Evolutionary conservation across 2,888 invertebrate genomes (phyloP), one percentile per base, ranked within the genome.

Genomic region (Xanthia togata): DNA sequence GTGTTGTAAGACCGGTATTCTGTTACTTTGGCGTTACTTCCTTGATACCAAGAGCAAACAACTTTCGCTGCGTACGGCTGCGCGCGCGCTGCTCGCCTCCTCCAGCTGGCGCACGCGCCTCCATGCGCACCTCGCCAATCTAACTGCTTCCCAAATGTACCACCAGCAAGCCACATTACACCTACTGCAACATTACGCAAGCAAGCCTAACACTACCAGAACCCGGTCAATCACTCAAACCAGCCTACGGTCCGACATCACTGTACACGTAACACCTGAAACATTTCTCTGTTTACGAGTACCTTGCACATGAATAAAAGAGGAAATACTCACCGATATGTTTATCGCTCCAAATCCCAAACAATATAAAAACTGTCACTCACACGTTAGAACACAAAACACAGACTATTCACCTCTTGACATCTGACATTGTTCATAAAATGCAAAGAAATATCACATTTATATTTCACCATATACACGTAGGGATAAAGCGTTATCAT

Each of bases 371-470:
- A 95, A 94, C 95, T 95, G 94, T 94, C 96, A 96, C 94, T 93
- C 93, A 93, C 95, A 95, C 94, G 94, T 92, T 94, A 93, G 85
- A 91, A 94, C 94, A 96, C 95, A 94, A 95, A 94, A 94, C 95
- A 95, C 95, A 92, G 89, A 92, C 90, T 94, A 94, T 94, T 96
- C 96, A 96, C 96, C 95, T 96, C 95, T 96, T 96, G 96, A 96
- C 96, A 96, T 96, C 95, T 96, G 95, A 95, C 96, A 96, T 96
- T 92, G 91, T 92, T 93, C 90, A 92, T 89, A 89, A 90, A 92
- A 91, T 89, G 85, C 88, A 91, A 86, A 83, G 88, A 90, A 92
- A 88, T 89, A 92, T 87, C 94, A 94, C 94, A 91, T 92, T 91
- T 92, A 91, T 92, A 91, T 92, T 92, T 91, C 93, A 95, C 93